Percentiles rank a stretch among this genome's conserved stretches.
phyloP scores from a whole-genome alignment of 2,113 vertebrate genomes.

The Apodemus speciosus region DNA sequence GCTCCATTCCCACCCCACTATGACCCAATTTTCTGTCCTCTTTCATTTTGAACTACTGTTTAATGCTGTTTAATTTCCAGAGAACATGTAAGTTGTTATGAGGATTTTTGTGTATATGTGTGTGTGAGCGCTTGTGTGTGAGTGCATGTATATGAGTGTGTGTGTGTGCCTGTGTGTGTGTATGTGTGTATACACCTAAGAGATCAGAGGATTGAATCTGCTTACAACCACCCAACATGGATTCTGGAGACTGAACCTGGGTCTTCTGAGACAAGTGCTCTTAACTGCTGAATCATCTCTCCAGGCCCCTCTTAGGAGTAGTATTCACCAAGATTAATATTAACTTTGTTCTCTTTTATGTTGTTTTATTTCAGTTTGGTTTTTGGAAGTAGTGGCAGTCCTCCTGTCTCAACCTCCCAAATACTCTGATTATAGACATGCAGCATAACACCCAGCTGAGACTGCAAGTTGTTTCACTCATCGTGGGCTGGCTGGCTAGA shows the following conservation, averaged over 20 bases:
- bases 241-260: not conserved
- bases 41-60: not conserved
- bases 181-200: not conserved
- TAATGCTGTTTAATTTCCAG: not conserved
- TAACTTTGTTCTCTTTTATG: not conserved
- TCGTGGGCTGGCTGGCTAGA: not conserved
- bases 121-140: not conserved
- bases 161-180: not conserved
- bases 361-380: not conserved
- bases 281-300: not conserved
- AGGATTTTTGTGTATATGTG: not conserved
- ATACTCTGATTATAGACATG: not conserved
- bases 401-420: not conserved
- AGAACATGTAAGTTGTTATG: not conserved
- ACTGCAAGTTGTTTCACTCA: not conserved
- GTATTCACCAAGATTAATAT: constrained; percentile 30
- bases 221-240: not conserved
- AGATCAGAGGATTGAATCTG: not conserved
- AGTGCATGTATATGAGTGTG: not conserved
- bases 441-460: not conserved
- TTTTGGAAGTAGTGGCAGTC: not conserved
- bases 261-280: not conserved
- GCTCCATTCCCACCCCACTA: too few species aligned
- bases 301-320: not conserved
- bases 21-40: not conserved